Evolutionary conservation across 2,888 invertebrate species (phyloP).

Genomic region (Megaustenia siamemsis): DNA sequence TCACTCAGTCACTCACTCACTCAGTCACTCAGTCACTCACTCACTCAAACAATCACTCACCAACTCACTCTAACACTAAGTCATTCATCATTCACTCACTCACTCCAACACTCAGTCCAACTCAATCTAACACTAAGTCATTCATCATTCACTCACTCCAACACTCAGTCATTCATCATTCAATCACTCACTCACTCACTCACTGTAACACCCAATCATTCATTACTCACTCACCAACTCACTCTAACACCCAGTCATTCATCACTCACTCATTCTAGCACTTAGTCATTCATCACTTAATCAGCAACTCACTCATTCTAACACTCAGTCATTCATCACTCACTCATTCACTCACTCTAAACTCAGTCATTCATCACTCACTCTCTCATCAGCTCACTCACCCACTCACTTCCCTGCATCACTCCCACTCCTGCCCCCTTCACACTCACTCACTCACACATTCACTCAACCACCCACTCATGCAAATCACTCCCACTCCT

Average conservation of each 20-base stretch:
- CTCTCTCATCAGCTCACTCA: background rate
- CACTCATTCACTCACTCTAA: background rate
- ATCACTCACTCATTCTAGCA: background rate
- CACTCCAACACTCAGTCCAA: background rate
- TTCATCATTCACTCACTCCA: background rate
- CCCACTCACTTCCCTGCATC: too few species aligned
- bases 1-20: background rate
- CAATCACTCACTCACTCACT: background rate
- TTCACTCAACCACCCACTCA: background rate
- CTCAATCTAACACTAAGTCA: background rate
- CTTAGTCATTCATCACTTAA: background rate
- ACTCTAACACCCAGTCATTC: background rate
- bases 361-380: background rate
- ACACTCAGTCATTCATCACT: background rate
- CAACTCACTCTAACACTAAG: too few species aligned
- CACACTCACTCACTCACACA: background rate
- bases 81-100: background rate
- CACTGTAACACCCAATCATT: background rate
- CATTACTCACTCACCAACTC: background rate
- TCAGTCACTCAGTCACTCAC: too few species aligned
- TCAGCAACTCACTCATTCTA: background rate
- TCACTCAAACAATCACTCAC: too few species aligned
- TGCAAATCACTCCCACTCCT: background rate
- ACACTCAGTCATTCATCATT: background rate
- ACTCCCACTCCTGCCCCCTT: too few species aligned